phyloP scores from a whole-genome alignment of 2,797 vertebrate species.

The Phoeniculus purpureus region DNA sequence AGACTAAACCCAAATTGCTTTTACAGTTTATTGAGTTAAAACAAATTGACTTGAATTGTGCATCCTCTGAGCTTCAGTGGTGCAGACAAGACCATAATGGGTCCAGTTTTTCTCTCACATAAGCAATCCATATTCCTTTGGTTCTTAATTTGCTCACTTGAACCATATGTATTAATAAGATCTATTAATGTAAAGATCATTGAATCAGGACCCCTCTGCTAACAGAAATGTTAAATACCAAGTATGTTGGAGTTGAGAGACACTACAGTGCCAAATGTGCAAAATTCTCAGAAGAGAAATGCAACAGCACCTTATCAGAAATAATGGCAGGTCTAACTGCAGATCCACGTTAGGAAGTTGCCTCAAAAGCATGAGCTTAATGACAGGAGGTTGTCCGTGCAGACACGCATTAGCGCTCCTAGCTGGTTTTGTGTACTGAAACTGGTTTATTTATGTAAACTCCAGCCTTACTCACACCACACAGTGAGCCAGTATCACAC shows the following conservation, averaged over 20 bases:
- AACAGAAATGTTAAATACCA: not conserved
- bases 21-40: not conserved
- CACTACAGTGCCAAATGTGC: not conserved
- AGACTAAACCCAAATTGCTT: not conserved
- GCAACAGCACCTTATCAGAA: not conserved
- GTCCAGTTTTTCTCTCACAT: not conserved
- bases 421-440: not conserved
- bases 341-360: not conserved
- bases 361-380: not conserved
- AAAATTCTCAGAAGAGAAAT: not conserved
- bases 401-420: not conserved
- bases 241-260: not conserved
- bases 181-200: not conserved
- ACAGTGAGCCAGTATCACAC: not conserved
- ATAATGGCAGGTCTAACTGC: not conserved
- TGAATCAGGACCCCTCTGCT: not conserved
- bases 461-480: not conserved
- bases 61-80: not conserved
- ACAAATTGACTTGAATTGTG: not conserved
- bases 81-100: not conserved
- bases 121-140: not conserved
- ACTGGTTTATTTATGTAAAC: not conserved
- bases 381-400: not conserved
- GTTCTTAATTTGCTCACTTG: not conserved
- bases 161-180: not conserved